These are phyloP conservation scores for Donacobius atricapilla DNA, from an alignment of 2,113 vertebrate genomes.

Conservation along the genomic window DNA sequence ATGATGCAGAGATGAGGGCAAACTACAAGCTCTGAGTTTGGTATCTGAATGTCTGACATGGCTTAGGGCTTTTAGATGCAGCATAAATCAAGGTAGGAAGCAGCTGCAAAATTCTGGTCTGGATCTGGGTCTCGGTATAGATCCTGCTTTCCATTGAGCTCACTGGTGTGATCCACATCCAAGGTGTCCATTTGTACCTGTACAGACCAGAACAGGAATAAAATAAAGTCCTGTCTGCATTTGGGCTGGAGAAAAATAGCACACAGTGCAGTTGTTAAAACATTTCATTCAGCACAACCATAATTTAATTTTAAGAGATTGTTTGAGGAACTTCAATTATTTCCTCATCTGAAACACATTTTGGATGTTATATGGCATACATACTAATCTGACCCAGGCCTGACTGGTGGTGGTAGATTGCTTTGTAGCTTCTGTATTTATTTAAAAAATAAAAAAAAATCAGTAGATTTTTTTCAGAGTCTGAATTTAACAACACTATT, in stretches of 20 bases:
- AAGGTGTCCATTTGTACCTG: not conserved
- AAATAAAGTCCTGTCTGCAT: not conserved
- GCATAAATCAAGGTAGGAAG: not conserved
- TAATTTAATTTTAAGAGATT: not conserved
- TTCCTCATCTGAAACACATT: not conserved
- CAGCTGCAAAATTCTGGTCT: not conserved
- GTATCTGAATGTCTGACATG: not conserved
- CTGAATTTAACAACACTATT: not conserved
- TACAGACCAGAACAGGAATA: not conserved
- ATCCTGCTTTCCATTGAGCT: not conserved
- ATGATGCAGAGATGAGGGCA: not conserved
- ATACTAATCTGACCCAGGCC: not conserved
- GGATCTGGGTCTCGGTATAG: not conserved
- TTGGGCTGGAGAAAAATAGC: not conserved
- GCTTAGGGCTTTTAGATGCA: not conserved
- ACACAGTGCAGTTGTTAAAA: not conserved
- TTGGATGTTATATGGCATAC: not conserved
- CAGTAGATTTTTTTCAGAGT: not conserved
- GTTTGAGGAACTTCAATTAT: slow-evolving; percentile 7
- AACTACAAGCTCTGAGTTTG: not conserved
- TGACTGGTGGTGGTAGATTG: not conserved
- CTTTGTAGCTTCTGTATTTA: slow-evolving; percentile 10
- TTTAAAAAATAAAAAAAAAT: not conserved
- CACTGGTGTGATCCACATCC: not conserved
- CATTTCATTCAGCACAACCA: not conserved